Evolutionary conservation across 2,797 vertebrate species (phyloP).

Genomic region (Hipposideros larvatus): DNA sequence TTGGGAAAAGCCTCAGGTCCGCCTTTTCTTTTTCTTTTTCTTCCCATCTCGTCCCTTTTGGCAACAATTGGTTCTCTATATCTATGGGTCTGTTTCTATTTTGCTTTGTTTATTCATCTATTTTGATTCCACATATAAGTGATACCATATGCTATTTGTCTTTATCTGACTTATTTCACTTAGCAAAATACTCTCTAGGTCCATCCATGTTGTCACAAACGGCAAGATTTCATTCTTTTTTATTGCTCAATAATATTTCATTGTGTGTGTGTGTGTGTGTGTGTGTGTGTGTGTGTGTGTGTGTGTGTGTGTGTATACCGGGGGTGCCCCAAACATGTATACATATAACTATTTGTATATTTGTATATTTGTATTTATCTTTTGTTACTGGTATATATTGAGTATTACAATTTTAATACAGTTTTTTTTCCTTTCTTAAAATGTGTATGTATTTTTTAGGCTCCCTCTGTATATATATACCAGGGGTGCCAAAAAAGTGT

Average conservation of each 20-base stretch:
- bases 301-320: too few relatives aligned
- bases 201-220: not conserved
- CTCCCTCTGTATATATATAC: too few relatives aligned
- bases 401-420: too few relatives aligned
- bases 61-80: not conserved
- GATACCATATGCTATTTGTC: not conserved
- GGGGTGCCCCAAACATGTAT: too few relatives aligned
- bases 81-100: not conserved
- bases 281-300: too few relatives aligned
- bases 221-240: not conserved
- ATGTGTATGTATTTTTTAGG: too few relatives aligned
- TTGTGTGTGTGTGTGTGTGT: not conserved
- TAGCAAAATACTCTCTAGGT: not conserved
- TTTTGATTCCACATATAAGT: not conserved
- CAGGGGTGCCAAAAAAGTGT: too few relatives aligned
- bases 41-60: not conserved
- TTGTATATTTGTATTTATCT: too few relatives aligned
- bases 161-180: not conserved
- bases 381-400: too few relatives aligned
- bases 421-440: too few relatives aligned
- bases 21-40: not conserved
- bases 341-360: too few relatives aligned
- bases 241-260: not conserved
- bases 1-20: not conserved
- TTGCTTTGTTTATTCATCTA: not conserved